These are phyloP conservation scores for Sebastes matsubarae DNA, from an alignment of 2,797 vertebrate species.

Conservation along the genomic window DNA sequence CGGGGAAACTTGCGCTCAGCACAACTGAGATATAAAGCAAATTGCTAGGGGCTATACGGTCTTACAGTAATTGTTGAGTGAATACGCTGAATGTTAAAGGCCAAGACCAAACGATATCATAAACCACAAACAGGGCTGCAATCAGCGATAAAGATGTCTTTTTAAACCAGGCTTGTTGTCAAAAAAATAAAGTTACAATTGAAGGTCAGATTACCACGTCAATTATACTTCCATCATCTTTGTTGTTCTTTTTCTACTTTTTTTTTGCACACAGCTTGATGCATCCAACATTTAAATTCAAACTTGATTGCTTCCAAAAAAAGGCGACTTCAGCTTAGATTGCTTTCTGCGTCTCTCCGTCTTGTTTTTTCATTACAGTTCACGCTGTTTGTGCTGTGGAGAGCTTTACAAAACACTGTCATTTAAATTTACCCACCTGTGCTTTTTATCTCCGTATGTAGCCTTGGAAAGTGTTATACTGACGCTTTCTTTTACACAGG, in stretches of 20 bases:
- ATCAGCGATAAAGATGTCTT: neutral
- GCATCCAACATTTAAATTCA: neutral
- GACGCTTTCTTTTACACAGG: neutral
- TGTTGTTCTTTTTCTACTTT: neutral
- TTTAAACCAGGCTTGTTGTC: neutral
- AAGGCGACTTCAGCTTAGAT: neutral
- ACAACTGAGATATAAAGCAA: neutral
- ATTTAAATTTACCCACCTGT: conserved; percentile 7
- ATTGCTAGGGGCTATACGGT: neutral
- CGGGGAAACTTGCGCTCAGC: conserved; percentile 9
- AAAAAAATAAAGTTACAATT: neutral
- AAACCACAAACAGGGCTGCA: neutral
- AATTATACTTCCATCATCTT: neutral
- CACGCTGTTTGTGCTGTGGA: neutral
- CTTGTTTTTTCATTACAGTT: neutral
- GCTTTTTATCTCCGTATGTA: conserved; percentile 13
- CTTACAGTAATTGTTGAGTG: neutral
- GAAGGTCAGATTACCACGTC: neutral
- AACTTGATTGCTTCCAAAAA: neutral
- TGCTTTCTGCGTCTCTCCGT: neutral
- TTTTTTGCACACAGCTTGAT: neutral
- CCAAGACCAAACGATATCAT: neutral
- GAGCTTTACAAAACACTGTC: neutral
- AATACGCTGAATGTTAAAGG: neutral
- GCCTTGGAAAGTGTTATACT: neutral